Base-by-base conservation (phyloP, 2,888 invertebrate species). In the Aleiodes alternator region DNA sequence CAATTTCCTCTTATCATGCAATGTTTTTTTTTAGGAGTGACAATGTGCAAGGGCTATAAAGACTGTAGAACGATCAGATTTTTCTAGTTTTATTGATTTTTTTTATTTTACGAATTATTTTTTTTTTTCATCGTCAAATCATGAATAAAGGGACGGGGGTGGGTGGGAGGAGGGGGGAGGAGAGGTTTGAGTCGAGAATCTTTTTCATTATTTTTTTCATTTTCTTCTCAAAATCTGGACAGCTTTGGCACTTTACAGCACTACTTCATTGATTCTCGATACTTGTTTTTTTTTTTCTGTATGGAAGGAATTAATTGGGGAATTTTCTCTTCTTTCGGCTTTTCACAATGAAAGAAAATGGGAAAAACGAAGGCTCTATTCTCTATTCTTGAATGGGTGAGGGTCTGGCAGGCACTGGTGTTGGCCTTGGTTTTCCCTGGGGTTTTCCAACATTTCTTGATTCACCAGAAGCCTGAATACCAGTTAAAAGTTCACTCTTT, bases 401-500 rank as follows among this genome's bases (percentile, higher is more conserved):
- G 81, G 87, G 88, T 86, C 89, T 89, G 80, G 86, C 83, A 77
- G 87, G 84, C 79, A 82, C 82, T 56, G 83, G 82, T 75, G 80
- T 79, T 78, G 88, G 90, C 88, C 89, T 85, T 69, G 89, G 90
- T 87, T 92, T 92, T 89, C 89, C 90, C 88, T 92, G 93, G 86
- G 92, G 91, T 86, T 92, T 91, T 88, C 91, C 91, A 83, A 91
- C 88, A 90, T 92, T 92, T 88, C 90, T 89, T 84, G 90, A 83
- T 84, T 92, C 91, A 84, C 93, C 92, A 84, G 92, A 92, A 88
- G 91, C 91, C 86, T 93, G 92, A 86, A 95, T 92, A 85, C 96
- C 96, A 86, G 96, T 93, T 89, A 96, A 93, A 85, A 96, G 94
- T 91, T 97, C 97, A 91, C 96, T 96, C 94, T 97, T 97, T 92